Base-by-base conservation (phyloP, 2,888 invertebrate genomes). In the Aleiodes testaceus region DNA sequence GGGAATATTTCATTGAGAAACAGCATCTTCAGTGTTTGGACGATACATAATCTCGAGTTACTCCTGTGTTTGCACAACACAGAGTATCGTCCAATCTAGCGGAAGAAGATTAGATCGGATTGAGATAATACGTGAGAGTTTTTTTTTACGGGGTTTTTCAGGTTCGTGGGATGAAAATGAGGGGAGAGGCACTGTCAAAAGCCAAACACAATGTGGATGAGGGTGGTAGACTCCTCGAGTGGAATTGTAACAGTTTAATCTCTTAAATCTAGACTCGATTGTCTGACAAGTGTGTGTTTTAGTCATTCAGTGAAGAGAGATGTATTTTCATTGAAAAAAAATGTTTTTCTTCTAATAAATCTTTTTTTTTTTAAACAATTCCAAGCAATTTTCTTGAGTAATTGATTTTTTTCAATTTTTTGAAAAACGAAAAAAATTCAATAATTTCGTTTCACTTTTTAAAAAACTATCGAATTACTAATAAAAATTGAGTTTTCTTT, bases 21-120 rank as follows among this genome's bases (percentile, higher is more conserved):
- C 1, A 9, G 26, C 26, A 53, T 67, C 30, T 61, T 16, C n/a
- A 44, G 18, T 26, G 11, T 44, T 18, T 45, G 49, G 26, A 47
- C 45, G 47, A 22, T 68, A 26, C 50, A 52, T 73, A 74, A 77
- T 79, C 79, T 84, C 81, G 75, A 79, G 80, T 84, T 83, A 82
- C 26, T 26, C 84, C 84, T 77, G 79, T 84, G 84, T 84, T 84
- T 84, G 77, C 80, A 36, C 77, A 82, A 84, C 84, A 82, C 36
- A 76, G 53, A 73, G 70, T 61, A 73, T 72, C 53, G 52, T 70
- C 55, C 59, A 66, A 70, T 66, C 36, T 59, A 49, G 59, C 50
- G 66, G 61, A 66, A 70, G 55, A 42, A 66, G 70, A 70, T 70
- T 66, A 70, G 74, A 76, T 79, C 72, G 53, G 79, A 79, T 79